These are phyloP conservation scores for Epizoanthus rinbou DNA, from an alignment of 92 coral and sea anemone genomes.

Conservation along the genomic window DNA sequence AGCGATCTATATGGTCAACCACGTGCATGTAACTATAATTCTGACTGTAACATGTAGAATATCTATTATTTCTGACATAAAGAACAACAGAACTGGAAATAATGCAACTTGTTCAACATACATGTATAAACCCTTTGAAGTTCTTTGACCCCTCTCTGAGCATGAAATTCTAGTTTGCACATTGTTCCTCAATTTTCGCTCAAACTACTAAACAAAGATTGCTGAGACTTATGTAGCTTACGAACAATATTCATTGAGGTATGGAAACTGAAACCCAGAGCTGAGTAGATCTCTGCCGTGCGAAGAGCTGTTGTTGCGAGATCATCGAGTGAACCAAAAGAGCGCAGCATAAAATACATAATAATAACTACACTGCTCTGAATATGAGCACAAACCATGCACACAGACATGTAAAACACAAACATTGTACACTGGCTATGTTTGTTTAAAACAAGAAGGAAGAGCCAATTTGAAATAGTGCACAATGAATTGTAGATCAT, in stretches of 20 bases:
- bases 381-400: slow-evolving; percentile 50
- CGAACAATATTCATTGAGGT: slow-evolving; percentile 49
- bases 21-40: no score
- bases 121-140: no score
- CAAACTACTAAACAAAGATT: slow-evolving; percentile 39
- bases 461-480: slow-evolving; percentile 33
- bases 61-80: no score
- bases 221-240: slow-evolving; percentile 33
- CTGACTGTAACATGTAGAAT: no score
- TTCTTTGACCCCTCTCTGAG: no score
- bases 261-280: slow-evolving; percentile 39
- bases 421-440: slow-evolving; percentile 39
- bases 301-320: slow-evolving; percentile 50
- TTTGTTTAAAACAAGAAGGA: slow-evolving; percentile 44
- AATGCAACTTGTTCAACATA: no score
- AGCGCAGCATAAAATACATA: slow-evolving; percentile 27
- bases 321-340: slow-evolving; percentile 32
- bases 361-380: slow-evolving; percentile 36
- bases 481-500: background rate
- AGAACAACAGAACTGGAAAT: no score
- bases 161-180: background rate
- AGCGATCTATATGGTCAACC: no score
- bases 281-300: slow-evolving; percentile 38
- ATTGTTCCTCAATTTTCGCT: slow-evolving; percentile 5
- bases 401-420: slow-evolving; percentile 44